These are phyloP conservation scores for Leptinotarsa haldemani DNA, from an alignment of 2,888 invertebrate genomes.

Conservation along the genomic window DNA sequence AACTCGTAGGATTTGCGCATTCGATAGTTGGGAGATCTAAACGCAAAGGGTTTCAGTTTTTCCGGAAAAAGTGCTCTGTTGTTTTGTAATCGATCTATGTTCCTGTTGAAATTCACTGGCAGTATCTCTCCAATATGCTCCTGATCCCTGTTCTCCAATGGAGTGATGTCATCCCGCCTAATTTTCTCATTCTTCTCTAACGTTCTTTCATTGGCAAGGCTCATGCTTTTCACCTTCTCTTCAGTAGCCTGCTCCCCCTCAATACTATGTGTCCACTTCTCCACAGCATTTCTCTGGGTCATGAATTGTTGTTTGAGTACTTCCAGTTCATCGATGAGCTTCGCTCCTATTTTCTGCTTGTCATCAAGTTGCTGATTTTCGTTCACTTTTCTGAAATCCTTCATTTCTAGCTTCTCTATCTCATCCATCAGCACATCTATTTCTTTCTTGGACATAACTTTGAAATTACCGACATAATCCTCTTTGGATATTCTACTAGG, in stretches of 20 bases:
- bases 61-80: neutral
- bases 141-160: slow-evolving; percentile 52
- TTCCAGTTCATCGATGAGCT: slow-evolving; percentile 13
- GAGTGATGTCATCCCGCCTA: slow-evolving; percentile 52
- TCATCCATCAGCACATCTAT: slow-evolving; percentile 54
- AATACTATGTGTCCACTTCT: neutral
- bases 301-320: neutral
- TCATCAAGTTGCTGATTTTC: neutral
- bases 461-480: slow-evolving; percentile 56
- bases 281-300: neutral
- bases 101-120: slow-evolving; percentile 55
- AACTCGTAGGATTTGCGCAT: slow-evolving; percentile 51
- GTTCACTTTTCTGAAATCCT: neutral
- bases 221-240: slow-evolving; percentile 15
- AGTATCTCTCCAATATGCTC: slow-evolving; percentile 65
- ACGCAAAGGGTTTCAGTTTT: slow-evolving; percentile 3
- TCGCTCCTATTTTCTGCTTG: neutral
- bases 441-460: slow-evolving; percentile 56
- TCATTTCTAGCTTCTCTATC: slow-evolving; percentile 13
- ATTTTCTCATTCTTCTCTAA: slow-evolving; percentile 1
- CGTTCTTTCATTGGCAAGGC: slow-evolving; percentile 17
- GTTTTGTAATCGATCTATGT: slow-evolving; percentile 2
- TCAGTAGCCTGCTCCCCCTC: slow-evolving; percentile 1
- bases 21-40: slow-evolving; percentile 13
- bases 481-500: slow-evolving; percentile 57